Evolutionary conservation across 2,797 vertebrate genomes (phyloP), one percentile per base, ranked within the genome.

Genomic region (Fistularia commersonii): DNA sequence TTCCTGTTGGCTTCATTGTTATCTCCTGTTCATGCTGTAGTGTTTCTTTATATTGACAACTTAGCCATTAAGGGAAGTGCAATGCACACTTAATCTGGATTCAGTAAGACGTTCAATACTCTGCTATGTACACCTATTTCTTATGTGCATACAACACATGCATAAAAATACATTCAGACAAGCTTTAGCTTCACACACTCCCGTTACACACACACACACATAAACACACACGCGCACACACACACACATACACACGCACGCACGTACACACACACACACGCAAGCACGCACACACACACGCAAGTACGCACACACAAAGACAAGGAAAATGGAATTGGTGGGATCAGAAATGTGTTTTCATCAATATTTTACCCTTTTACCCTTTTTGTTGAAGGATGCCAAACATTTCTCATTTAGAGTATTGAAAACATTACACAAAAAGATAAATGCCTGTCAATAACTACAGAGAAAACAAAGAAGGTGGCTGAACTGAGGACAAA

Each of bases 51-150:
- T 74, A 64, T 54, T 66, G 72, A 57, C 55, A 69, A 66, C 60
- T 43, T 40, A 61, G 23, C 69, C 63, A 81, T 75, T 70, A 87
- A 73, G 31, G 11, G 47, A 42, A 89, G 85, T 57, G 58, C 61
- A 56, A 43, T 62, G 62, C 61, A 37, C 69, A 61, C 51, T 74
- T 81, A 60, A 63, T 71, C 54, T 53, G 66, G 65, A 67, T 57
- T 68, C 23, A 61, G 70, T 45, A 32, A 65, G 35, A 56, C 54
- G 61, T 59, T 63, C 37, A 15, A 46, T 38, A 34, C 41, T 42
- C 1, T 15, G 38, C 40, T 23, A 23, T 23, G 23, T 23, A 23
- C 23, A 23, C 23, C 23, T 23, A 4, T 23, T 23, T 23, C 23
- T 23, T 23, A 23, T 23, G 4, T 2, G 23, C 23, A 23, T 2